A percentile compares a stretch with the other conserved stretches of the same genome.
These are phyloP conservation scores for Orchestes rusci DNA, from an alignment of 2,888 invertebrate species.

Conservation along the genomic window DNA sequence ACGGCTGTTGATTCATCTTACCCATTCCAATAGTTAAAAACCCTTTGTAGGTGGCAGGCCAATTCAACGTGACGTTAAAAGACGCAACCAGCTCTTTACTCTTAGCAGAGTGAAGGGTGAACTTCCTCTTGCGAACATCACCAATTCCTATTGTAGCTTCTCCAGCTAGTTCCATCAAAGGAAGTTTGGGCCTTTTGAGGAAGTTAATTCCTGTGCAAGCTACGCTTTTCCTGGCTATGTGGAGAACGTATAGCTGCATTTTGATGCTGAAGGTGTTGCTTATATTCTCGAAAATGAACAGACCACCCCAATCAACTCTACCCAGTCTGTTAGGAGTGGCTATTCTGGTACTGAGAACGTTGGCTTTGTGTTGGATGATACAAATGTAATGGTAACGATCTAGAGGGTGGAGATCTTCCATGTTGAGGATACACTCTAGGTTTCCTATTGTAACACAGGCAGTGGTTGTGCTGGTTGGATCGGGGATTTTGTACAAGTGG, in stretches of 20 bases:
- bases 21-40: too few relatives aligned
- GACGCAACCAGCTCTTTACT: too few relatives aligned
- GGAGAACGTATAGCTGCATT: conserved; percentile 3
- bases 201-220: background rate
- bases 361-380: conserved; percentile 8
- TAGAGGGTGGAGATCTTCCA: background rate
- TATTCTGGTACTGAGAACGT: conserved; percentile 8
- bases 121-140: conserved; percentile 5
- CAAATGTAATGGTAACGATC: conserved; percentile 1
- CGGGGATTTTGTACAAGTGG: background rate
- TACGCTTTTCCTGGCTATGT: background rate
- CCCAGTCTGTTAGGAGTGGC: conserved; percentile 8
- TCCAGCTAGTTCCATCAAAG: conserved; percentile 8
- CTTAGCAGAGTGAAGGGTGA: too few relatives aligned
- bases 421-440: conserved; percentile 4
- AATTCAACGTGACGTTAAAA: too few relatives aligned
- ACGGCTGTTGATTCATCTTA: too few relatives aligned
- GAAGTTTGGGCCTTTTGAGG: background rate
- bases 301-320: conserved; percentile 8
- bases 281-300: conserved; percentile 5
- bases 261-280: conserved; percentile 11
- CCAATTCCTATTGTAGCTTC: conserved; percentile 5
- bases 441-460: conserved; percentile 8
- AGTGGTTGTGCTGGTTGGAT: background rate
- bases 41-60: too few relatives aligned